Evolutionary conservation across 2,888 invertebrate genomes (phyloP).

Genomic region (Parelbella ahira): DNA sequence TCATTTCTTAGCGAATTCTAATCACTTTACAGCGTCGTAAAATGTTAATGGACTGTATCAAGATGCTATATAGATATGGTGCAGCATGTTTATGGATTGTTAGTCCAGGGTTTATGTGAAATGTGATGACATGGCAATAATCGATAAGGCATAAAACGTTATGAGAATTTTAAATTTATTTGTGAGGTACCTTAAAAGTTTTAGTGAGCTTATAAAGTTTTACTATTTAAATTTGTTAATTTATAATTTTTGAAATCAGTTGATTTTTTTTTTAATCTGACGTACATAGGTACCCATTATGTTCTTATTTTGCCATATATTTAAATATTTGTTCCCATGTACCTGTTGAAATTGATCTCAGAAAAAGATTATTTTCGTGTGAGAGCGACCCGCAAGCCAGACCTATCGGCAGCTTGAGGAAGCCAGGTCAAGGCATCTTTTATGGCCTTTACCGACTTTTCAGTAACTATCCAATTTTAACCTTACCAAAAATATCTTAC

Average conservation of each 20-base stretch:
- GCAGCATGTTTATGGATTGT: constrained; percentile 1
- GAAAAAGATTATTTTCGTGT: constrained; percentile 6
- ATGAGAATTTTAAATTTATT: too few species aligned
- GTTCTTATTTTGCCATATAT: too few species aligned
- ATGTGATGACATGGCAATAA: too few species aligned
- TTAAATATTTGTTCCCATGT: neutral
- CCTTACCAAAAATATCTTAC: neutral
- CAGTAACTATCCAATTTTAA: constrained; percentile 2
- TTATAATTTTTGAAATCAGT: too few species aligned
- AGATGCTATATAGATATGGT: constrained; percentile 8
- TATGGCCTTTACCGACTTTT: constrained; percentile 12
- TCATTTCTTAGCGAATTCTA: constrained; percentile 8
- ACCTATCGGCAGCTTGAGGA: constrained; percentile 1
- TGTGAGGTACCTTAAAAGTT: too few species aligned
- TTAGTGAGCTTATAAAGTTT: too few species aligned
- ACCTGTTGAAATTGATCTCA: too few species aligned
- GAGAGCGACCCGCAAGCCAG: constrained; percentile 3
- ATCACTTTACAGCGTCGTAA: constrained; percentile 10
- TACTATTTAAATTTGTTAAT: too few species aligned
- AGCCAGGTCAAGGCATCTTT: constrained; percentile 13
- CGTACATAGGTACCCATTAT: too few species aligned
- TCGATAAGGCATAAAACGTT: too few species aligned
- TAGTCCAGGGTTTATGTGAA: constrained; percentile 1
- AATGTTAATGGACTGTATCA: constrained; percentile 15
- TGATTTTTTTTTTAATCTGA: too few species aligned